Percentiles rank a stretch among this genome's conserved stretches.
Conservation (phyloP, 1,140 invertebrate species). For the Formica selysi region DNA sequence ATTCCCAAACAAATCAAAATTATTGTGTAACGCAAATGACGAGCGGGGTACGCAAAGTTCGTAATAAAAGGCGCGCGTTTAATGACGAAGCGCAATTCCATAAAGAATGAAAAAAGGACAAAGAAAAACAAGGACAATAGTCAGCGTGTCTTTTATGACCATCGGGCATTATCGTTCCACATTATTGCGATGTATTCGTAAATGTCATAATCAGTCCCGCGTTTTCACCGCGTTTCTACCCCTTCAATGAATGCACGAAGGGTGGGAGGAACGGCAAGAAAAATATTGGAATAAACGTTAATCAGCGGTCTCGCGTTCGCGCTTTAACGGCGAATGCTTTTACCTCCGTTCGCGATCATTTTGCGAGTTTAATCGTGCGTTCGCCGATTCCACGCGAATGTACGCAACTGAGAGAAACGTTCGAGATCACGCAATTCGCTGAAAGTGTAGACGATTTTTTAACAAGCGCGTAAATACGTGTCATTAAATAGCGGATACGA, state of each 20-base stretch:
- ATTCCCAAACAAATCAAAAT: conserved; percentile 44
- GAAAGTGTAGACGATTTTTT: conserved; percentile 6
- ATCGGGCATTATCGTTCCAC: conserved; percentile 50
- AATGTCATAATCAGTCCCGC: conserved; percentile 64
- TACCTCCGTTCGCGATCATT: conserved; percentile 66
- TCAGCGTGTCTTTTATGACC: conserved; percentile 54
- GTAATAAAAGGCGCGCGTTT: conserved; percentile 45
- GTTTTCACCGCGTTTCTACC: conserved; percentile 22
- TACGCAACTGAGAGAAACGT: not conserved
- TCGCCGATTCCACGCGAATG: conserved; percentile 57
- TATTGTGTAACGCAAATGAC: conserved; percentile 55
- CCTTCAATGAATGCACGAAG: not conserved
- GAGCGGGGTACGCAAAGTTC: conserved; percentile 1
- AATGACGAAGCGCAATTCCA: conserved; percentile 32
- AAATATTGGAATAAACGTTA: conserved; percentile 72
- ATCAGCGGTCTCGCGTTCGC: conserved; percentile 39
- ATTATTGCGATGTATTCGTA: conserved; percentile 63
- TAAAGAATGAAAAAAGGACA: conserved; percentile 8
- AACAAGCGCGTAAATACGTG: conserved; percentile 25
- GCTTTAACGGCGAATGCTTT: conserved; percentile 64
- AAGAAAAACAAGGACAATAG: conserved; percentile 43
- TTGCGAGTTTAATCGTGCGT: conserved; percentile 70
- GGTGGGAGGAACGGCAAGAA: conserved; percentile 43
- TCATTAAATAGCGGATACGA: conserved; percentile 20
- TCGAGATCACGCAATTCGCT: conserved; percentile 13